Evolutionary conservation across 2,797 vertebrate species (phyloP), one percentile per base, ranked within the genome.

Genomic region (Rallus crepitans): DNA sequence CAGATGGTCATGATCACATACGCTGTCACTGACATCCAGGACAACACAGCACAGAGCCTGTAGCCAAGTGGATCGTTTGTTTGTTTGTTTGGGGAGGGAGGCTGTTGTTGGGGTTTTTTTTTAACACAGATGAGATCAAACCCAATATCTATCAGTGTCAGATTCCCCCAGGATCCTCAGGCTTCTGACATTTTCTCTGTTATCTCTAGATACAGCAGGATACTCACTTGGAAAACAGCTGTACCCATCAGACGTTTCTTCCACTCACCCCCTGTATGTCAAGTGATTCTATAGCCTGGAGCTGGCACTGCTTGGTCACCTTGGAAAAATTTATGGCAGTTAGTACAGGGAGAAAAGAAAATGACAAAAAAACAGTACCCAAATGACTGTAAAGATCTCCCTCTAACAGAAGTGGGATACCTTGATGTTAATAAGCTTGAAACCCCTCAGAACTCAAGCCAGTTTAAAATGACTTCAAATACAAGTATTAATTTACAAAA

Each of bases 321-420:
- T 40, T n/a, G 21, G 18, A 81, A 65, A 87, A 71, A 75, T 40
- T 68, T 33, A 77, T 53, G 15, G 37, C 12, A 78, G 28, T n/a
- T 73, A 42, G 6, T n/a, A 24, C 1, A 48, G 10, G 14, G 8
- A 20, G 60, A 65, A 39, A 11, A 13, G 0, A 64, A 40, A 56
- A 7, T 2, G 2, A 24, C 4, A 2, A 57, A 42, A 16, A 3
- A 23, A 4, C 31, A 37, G 6, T 20, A 79, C 9, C 16, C 4
- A 9, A 64, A 30, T 5, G 14, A 57, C 13, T 23, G 16, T 11
- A 52, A 83, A 68, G 12, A 55, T 52, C 13, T 73, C 15, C 12
- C 5, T 87, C 10, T 68, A 60, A 68, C 1, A 87, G 35, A 64
- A 81, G 66, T 6, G 19, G 15, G 13, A 60, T 14, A 42, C 11